These are phyloP conservation scores for Oreochromis spilurus DNA, from an alignment of 2,113 vertebrate genomes.

Conservation along the genomic window DNA sequence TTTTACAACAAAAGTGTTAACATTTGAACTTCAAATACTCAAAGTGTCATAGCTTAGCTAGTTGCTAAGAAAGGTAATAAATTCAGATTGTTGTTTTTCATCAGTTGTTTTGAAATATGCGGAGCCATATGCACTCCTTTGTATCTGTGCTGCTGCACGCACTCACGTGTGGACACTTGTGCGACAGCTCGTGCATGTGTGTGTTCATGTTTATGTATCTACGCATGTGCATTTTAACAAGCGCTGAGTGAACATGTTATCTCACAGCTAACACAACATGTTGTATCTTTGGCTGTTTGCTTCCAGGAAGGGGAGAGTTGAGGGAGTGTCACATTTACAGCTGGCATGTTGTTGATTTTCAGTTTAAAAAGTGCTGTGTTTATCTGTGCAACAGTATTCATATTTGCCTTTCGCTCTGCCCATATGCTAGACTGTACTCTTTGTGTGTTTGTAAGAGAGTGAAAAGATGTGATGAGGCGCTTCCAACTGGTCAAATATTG, in stretches of 20 bases:
- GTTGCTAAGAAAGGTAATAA: not conserved
- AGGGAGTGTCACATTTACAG: slow-evolving; percentile 55
- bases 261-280: slow-evolving; percentile 41
- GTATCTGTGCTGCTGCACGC: not conserved
- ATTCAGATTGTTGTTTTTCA: not conserved
- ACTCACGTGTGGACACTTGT: not conserved
- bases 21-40: not conserved
- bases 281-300: slow-evolving; percentile 41
- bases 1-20: not conserved
- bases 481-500: slow-evolving; percentile 6
- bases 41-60: not conserved
- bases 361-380: not conserved
- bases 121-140: not conserved
- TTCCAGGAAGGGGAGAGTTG: slow-evolving; percentile 46
- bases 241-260: slow-evolving; percentile 28
- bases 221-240: not conserved
- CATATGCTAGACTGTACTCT: not conserved
- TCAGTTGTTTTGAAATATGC: not conserved
- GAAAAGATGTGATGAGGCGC: not conserved
- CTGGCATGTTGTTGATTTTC: slow-evolving; percentile 35
- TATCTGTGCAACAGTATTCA: not conserved
- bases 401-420: not conserved
- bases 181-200: not conserved
- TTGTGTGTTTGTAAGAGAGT: not conserved
- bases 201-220: slow-evolving; percentile 1